phyloP scores from a whole-genome alignment of 2,113 vertebrate species.

The Coptodon bakossiorum region DNA sequence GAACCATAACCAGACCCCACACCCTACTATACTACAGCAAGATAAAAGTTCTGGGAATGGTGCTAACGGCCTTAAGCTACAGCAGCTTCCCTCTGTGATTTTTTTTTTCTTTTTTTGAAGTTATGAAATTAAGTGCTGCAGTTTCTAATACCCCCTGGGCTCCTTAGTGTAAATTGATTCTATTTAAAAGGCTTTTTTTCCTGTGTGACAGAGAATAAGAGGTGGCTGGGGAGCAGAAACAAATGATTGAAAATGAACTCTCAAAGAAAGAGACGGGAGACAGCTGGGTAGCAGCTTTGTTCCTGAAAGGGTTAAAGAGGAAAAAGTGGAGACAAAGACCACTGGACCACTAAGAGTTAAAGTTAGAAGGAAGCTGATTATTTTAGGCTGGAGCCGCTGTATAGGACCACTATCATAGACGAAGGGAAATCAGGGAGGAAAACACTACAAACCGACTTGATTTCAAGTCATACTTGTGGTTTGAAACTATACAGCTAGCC shows the following conservation, averaged over 20 bases:
- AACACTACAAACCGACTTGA: neutral
- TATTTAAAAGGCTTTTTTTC: slow-evolving; percentile 50
- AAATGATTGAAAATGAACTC: slow-evolving; percentile 28
- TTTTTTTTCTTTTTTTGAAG: slow-evolving; percentile 10
- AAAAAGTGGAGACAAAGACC: slow-evolving; percentile 35
- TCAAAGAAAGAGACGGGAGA: slow-evolving; percentile 10
- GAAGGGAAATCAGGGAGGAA: neutral
- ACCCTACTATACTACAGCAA: neutral
- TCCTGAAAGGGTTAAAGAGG: slow-evolving; percentile 48
- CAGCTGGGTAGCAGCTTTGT: neutral
- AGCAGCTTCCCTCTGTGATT: neutral
- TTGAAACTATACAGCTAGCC: neutral
- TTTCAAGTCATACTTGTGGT: neutral
- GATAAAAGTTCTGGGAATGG: slow-evolving; percentile 49
- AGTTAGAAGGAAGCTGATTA: slow-evolving; percentile 37
- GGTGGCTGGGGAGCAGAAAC: slow-evolving; percentile 10
- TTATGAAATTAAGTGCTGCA: slow-evolving; percentile 55
- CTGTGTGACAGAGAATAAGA: slow-evolving; percentile 23
- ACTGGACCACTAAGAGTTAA: slow-evolving; percentile 33
- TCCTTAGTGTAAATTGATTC: slow-evolving; percentile 61
- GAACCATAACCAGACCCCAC: neutral
- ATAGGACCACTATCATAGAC: slow-evolving; percentile 9
- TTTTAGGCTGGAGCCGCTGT: slow-evolving; percentile 43
- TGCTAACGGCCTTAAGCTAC: slow-evolving; percentile 36
- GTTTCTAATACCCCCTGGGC: slow-evolving; percentile 46